A percentile compares a stretch with the other conserved stretches of the same genome.
Evolutionary conservation across 2,888 invertebrate species (phyloP).

Genomic region (Tinea trinotella): DNA sequence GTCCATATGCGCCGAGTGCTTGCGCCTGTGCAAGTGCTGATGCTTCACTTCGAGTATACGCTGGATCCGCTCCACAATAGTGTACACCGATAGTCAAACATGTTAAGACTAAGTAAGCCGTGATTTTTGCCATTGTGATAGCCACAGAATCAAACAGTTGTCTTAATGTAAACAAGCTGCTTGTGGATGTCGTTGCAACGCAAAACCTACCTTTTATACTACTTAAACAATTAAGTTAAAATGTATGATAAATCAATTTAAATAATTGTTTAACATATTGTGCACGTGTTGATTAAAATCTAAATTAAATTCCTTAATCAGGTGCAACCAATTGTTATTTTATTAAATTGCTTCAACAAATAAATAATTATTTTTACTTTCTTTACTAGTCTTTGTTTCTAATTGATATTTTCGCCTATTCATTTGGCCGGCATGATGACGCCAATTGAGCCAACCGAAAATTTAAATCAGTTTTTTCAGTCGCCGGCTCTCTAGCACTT

Average conservation of each 20-base stretch:
- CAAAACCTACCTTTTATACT: background rate
- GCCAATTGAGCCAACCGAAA: no score
- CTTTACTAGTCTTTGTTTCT: no score
- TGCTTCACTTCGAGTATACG: no score
- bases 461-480: no score
- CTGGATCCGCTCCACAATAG: no score
- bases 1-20: background rate
- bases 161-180: background rate
- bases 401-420: no score
- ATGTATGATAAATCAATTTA: slow-evolving; percentile 12
- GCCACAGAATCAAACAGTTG: background rate
- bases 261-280: background rate
- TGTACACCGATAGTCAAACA: background rate
- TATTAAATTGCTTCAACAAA: no score
- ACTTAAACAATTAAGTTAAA: background rate
- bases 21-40: background rate
- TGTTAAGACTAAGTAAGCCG: background rate
- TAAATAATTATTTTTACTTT: no score
- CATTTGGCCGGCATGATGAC: no score
- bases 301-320: background rate
- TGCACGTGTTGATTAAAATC: background rate
- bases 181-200: background rate
- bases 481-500: no score
- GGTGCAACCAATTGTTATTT: background rate
- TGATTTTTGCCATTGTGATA: background rate